Evolutionary conservation across 2,888 invertebrate genomes (phyloP).

Genomic region (Meganola albula): DNA sequence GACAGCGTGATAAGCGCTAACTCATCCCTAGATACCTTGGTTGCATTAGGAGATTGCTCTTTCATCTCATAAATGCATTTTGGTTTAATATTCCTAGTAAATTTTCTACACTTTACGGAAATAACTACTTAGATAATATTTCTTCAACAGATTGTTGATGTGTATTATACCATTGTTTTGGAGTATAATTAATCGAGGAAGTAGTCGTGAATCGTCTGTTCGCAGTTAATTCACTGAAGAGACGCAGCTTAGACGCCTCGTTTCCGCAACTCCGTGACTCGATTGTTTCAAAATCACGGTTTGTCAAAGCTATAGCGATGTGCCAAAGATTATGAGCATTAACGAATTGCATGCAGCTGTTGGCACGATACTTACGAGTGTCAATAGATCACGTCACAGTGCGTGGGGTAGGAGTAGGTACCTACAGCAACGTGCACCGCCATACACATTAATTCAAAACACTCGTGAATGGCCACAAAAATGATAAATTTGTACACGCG

Average conservation of each 20-base stretch:
- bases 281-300: no score
- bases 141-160: no score
- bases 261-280: no score
- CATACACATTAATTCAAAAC: conserved; percentile 34
- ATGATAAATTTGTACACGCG: conserved; percentile 58
- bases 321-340: no score
- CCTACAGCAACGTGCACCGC: conserved; percentile 18
- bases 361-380: conserved; percentile 19
- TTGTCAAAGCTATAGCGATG: no score
- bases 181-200: conserved; percentile 15
- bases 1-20: conserved; percentile 16
- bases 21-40: conserved; percentile 18
- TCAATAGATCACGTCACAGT: conserved; percentile 23
- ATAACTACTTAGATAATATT: no score
- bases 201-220: conserved; percentile 20
- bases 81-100: conserved; percentile 25
- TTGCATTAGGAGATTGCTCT: conserved; percentile 28
- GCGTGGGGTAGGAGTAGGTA: conserved; percentile 17
- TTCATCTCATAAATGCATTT: conserved; percentile 25
- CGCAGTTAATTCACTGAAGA: no score
- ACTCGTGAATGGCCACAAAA: conserved; percentile 40
- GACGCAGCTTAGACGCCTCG: no score
- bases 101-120: no score
- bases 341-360: no score
- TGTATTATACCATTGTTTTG: conserved; percentile 6